phyloP scores from a whole-genome alignment of 2,888 invertebrate genomes.

The Gortyna flavago region DNA sequence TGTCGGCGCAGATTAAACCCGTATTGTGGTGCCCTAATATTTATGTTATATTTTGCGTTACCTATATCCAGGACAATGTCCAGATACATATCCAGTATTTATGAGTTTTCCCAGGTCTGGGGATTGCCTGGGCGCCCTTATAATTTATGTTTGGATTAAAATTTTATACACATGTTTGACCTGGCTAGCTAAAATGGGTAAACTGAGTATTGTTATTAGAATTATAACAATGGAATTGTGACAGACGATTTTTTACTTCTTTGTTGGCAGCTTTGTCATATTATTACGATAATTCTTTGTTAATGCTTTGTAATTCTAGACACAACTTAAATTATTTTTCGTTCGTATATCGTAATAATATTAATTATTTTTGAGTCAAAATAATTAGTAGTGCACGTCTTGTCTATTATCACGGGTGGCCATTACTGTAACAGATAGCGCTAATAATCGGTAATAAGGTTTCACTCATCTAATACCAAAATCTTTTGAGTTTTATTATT shows the following conservation, averaged over 20 bases:
- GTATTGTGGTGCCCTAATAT: constrained; percentile 61
- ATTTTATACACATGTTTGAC: constrained; percentile 39
- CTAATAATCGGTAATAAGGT: constrained; percentile 24
- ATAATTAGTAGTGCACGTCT: too few relatives aligned
- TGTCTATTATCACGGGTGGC: neutral
- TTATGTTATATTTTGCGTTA: constrained; percentile 58
- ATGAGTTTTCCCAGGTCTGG: constrained; percentile 56
- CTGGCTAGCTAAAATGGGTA: constrained; percentile 26
- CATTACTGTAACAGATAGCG: constrained; percentile 14
- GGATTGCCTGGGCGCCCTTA: constrained; percentile 41
- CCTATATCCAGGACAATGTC: constrained; percentile 42
- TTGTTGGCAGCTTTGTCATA: too few relatives aligned
- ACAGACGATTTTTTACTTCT: too few relatives aligned
- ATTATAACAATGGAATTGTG: constrained; percentile 7
- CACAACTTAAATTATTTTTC: too few relatives aligned
- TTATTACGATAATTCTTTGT: too few relatives aligned
- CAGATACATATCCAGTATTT: constrained; percentile 60
- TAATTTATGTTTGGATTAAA: constrained; percentile 53
- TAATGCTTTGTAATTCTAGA: too few relatives aligned
- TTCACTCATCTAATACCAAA: constrained; percentile 1
- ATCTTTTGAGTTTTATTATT: neutral
- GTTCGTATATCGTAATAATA: too few relatives aligned
- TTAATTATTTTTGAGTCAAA: too few relatives aligned
- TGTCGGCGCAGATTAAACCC: constrained; percentile 57
- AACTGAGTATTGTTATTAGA: neutral